Evolutionary conservation across 1,140 invertebrate species (phyloP).

Genomic region (Aplysia californica): DNA sequence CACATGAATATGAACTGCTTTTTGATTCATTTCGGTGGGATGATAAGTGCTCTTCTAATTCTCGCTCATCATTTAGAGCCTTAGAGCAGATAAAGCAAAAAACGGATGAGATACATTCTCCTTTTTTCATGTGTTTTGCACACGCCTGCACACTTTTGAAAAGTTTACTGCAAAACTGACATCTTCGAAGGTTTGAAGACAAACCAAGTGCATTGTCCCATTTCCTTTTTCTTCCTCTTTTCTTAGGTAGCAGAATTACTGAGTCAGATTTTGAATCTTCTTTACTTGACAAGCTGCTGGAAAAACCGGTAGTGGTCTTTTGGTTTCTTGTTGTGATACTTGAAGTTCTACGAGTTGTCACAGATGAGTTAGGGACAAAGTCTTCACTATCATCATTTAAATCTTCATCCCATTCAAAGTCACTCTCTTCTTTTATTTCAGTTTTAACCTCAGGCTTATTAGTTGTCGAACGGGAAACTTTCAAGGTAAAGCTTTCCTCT

Average conservation of each 20-base stretch:
- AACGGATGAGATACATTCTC: constrained; percentile 12
- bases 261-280: not conserved
- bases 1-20: constrained; percentile 17
- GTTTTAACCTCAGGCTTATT: not conserved
- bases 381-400: constrained; percentile 28
- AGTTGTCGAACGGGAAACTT: no score
- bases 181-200: not conserved
- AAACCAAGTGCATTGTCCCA: constrained; percentile 19
- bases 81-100: constrained; percentile 30
- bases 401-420: constrained; percentile 25
- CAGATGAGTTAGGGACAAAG: constrained; percentile 5
- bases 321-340: not conserved
- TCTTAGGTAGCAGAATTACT: not conserved
- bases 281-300: not conserved
- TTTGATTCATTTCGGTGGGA: constrained; percentile 20
- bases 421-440: constrained; percentile 15
- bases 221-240: constrained; percentile 20
- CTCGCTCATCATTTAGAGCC: constrained; percentile 7
- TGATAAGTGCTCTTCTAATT: constrained; percentile 27
- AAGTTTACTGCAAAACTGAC: constrained; percentile 21
- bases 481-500: no score
- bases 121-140: constrained; percentile 26
- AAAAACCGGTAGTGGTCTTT: no score
- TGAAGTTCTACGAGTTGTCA: not conserved
- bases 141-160: constrained; percentile 20